phyloP scores from a whole-genome alignment of 1,140 invertebrate species.

The Bombus superbus region DNA sequence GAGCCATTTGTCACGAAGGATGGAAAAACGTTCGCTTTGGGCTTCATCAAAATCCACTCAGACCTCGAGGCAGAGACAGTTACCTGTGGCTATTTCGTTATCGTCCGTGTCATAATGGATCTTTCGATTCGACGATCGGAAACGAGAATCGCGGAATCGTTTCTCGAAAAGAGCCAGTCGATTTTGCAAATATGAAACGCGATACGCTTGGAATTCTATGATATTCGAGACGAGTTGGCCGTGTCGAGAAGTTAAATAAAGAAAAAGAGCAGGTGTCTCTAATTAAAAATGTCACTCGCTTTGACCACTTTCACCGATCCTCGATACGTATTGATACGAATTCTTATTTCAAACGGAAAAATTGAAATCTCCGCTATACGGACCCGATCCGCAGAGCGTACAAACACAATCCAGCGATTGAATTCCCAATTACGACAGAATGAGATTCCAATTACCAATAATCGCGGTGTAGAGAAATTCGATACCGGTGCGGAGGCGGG shows the following conservation, averaged over 20 bases:
- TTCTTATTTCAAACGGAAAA: not conserved
- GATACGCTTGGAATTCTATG: not conserved
- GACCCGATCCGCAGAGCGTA: not conserved
- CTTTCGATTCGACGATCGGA: conserved; percentile 19
- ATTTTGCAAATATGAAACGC: not conserved
- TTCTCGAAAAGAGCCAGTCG: too few relatives aligned
- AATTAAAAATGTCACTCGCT: not conserved
- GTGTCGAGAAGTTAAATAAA: too few relatives aligned
- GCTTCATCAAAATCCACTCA: conserved; percentile 30
- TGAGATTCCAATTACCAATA: conserved; percentile 20
- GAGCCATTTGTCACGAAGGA: conserved; percentile 39
- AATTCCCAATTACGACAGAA: conserved; percentile 25
- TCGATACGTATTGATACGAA: not conserved
- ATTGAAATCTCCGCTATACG: not conserved
- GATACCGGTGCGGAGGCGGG: not conserved
- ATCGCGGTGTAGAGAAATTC: not conserved
- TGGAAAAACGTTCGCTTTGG: not conserved
- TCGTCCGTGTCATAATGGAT: conserved; percentile 9
- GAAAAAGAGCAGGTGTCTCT: too few relatives aligned
- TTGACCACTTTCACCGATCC: not conserved
- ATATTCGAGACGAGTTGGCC: not conserved
- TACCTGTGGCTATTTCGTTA: not conserved
- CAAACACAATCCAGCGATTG: not conserved
- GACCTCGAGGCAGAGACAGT: not conserved
- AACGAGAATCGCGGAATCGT: not conserved